phyloP scores from a whole-genome alignment of 30 jellyfish, hydroid and myxozoan genomes.

The Turritopsis dohrnii region DNA sequence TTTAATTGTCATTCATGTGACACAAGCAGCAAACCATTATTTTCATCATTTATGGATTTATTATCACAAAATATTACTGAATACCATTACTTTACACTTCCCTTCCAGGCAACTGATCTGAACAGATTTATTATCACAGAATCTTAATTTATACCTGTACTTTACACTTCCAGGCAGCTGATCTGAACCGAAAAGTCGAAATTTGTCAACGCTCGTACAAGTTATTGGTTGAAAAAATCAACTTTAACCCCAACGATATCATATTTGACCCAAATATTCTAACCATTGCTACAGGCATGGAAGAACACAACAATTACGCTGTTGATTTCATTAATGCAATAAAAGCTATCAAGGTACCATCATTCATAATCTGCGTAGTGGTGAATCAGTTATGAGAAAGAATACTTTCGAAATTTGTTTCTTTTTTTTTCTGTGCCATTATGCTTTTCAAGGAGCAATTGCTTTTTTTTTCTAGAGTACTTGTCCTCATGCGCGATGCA shows the following conservation, averaged over 20 bases:
- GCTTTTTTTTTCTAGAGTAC: constrained; percentile 40
- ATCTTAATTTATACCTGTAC: not conserved
- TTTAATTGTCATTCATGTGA: too few relatives aligned
- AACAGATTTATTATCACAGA: too few relatives aligned
- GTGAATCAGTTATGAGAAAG: not conserved
- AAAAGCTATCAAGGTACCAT: constrained; percentile 57
- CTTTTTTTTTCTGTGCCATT: not conserved
- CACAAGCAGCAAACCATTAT: too few relatives aligned
- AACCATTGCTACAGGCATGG: constrained; percentile 99
- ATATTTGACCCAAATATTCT: constrained; percentile 91
- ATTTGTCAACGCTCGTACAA: constrained; percentile 88
- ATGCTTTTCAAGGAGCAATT: not conserved
- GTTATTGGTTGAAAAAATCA: constrained; percentile 55
- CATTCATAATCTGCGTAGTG: not conserved
- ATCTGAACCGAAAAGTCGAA: constrained; percentile 56
- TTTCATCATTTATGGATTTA: too few relatives aligned
- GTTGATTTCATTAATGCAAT: constrained; percentile 72
- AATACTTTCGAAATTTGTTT: too few relatives aligned
- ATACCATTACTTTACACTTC: too few relatives aligned
- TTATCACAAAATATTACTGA: too few relatives aligned
- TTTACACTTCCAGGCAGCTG: constrained; percentile 74
- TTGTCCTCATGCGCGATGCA: constrained; percentile 87
- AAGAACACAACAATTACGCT: constrained; percentile 89
- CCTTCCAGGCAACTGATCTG: too few relatives aligned
- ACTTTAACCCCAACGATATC: constrained; percentile 60